These are phyloP conservation scores for Dromiciops gliroides DNA, from an alignment of 2,113 vertebrate species.

Conservation along the genomic window DNA sequence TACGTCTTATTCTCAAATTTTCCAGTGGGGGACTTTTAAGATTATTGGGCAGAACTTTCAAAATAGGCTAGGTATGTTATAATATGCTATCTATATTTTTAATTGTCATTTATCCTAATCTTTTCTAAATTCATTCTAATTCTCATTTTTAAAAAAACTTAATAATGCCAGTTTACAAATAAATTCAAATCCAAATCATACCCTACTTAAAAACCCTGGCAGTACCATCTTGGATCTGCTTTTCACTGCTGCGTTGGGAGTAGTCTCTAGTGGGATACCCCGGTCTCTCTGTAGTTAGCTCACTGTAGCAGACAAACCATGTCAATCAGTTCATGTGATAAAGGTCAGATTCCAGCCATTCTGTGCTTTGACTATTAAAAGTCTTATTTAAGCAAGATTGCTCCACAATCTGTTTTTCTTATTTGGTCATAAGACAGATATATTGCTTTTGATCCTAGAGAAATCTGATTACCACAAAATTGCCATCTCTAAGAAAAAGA, in stretches of 20 bases:
- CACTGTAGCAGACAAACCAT: conserved; percentile 89
- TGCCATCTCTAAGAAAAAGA: conserved; percentile 36
- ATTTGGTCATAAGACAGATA: conserved; percentile 84
- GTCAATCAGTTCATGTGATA: conserved; percentile 91
- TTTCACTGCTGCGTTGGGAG: conserved; percentile 83
- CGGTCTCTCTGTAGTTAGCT: conserved; percentile 91
- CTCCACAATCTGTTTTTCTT: conserved; percentile 81
- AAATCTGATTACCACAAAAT: conserved; percentile 73
- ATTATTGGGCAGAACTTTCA: not conserved
- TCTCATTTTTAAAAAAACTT: conserved; percentile 61
- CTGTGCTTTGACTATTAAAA: conserved; percentile 86
- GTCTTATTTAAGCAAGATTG: conserved; percentile 81
- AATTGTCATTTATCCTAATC: conserved; percentile 5
- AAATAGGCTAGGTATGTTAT: not conserved
- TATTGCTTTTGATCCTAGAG: conserved; percentile 72
- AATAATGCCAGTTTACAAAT: conserved; percentile 70
- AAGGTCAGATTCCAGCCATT: conserved; percentile 89
- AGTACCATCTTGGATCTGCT: conserved; percentile 77
- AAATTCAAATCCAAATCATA: conserved; percentile 71
- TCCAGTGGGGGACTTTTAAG: not conserved
- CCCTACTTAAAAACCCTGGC: conserved; percentile 75
- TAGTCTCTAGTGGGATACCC: conserved; percentile 88
- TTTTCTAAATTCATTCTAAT: conserved; percentile 21
- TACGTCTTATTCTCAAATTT: conserved; percentile 49
- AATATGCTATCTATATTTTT: not conserved